Base-by-base conservation (phyloP, 1,140 invertebrate genomes). In the Brachionus calyciflorus region DNA sequence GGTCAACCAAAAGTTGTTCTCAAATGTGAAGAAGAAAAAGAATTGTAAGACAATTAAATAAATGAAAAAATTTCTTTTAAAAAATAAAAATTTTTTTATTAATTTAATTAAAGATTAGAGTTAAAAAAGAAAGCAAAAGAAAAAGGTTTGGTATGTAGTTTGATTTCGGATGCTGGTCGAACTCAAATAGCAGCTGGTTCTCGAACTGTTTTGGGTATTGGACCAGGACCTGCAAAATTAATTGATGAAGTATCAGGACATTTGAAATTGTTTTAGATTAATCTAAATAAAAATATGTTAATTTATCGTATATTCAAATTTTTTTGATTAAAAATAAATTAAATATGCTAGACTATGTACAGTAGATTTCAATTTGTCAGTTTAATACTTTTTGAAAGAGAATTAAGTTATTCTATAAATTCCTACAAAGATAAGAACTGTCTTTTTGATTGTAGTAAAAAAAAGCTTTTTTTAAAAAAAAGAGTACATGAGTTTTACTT, bases 211-310 rank as follows among this genome's bases (percentile, higher is more conserved):
- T 24, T 77, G n/a, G 76, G 76, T 0, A 77, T 77, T n/a, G 76
- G 76, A 17, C 76, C 76, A 7, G 76, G 55, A 19, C 55, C 76
- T 19, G 30, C 76, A 1, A 63, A 12, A 48, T 10, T 63, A n/a
- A 77, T 77, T 65, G 49, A 77, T 65, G 40, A 77, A 65, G 49
- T 77, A 6, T 44, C 76, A 14, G 53, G 76, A 77, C 53, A 77
- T 28, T 51, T 77, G n/a, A 77, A 77, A 48, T 14, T 77, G 4
- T 77, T 63, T 44, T 77, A 46, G 65, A 49, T n/a, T n/a, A n/a
- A n/a, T n/a, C n/a, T n/a, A n/a, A n/a, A n/a, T n/a, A n/a, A n/a
- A n/a, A n/a, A n/a, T n/a, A n/a, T n/a, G n/a, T n/a, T n/a, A n/a
- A n/a, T n/a, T n/a, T n/a, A n/a, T n/a, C n/a, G n/a, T n/a, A n/a